A percentile compares a stretch with the other conserved stretches of the same genome.
Conservation (phyloP, 1,140 invertebrate genomes). For the Drosophila murphyi region DNA sequence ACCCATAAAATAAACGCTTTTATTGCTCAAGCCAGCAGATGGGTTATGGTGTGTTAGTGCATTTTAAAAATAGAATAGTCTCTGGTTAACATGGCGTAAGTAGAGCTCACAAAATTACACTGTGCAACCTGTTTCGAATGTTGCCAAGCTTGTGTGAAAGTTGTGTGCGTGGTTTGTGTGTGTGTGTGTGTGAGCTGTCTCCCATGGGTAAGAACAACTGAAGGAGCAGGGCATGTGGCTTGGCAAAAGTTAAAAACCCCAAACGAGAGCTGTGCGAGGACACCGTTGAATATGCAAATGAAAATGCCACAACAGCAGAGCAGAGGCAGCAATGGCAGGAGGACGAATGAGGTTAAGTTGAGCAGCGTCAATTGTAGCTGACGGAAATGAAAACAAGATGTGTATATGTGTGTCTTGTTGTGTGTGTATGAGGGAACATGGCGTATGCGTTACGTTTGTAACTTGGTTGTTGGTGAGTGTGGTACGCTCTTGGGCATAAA, state of each 20-base stretch:
- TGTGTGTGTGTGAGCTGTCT: neutral
- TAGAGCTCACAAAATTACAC: constrained; percentile 16
- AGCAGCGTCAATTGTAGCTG: constrained; percentile 82
- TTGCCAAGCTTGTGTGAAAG: constrained; percentile 29
- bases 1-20: neutral
- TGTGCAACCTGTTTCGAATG: constrained; percentile 25
- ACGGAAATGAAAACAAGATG: constrained; percentile 83
- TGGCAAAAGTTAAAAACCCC: constrained; percentile 60
- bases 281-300: constrained; percentile 75
- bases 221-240: constrained; percentile 45
- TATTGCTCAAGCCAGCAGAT: neutral
- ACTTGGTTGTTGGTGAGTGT: constrained; percentile 14
- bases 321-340: constrained; percentile 41
- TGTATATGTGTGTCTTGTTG: constrained; percentile 29
- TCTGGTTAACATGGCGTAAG: constrained; percentile 19
- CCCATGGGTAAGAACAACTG: constrained; percentile 28
- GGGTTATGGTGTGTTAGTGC: constrained; percentile 3
- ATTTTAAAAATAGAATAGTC: constrained; percentile 7
- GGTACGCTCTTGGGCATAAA: constrained; percentile 74
- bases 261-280: constrained; percentile 57
- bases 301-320: constrained; percentile 62
- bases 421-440: constrained; percentile 4
- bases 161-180: constrained; percentile 23
- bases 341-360: constrained; percentile 81
- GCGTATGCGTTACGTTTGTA: constrained; percentile 69